Conservation (phyloP, 2,888 invertebrate species). For the Melieria picta region DNA sequence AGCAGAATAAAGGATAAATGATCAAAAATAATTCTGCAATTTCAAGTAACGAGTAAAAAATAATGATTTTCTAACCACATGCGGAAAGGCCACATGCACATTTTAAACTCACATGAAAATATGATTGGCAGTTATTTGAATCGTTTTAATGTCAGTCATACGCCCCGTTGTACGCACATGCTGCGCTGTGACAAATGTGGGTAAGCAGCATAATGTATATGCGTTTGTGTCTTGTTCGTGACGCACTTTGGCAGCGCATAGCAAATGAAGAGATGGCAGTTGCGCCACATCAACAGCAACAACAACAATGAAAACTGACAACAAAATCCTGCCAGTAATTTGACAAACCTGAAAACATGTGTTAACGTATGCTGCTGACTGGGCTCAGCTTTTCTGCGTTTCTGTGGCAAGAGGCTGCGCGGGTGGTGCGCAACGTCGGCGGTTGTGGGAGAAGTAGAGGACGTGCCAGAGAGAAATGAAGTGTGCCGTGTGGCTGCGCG, state of each 20-base stretch:
- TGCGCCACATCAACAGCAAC: too few species aligned
- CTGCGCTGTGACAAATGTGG: not conserved
- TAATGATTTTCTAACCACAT: not conserved
- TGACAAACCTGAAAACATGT: conserved; percentile 3
- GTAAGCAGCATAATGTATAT: not conserved
- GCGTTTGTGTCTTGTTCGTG: conserved; percentile 6
- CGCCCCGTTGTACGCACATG: conserved; percentile 28
- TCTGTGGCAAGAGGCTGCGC: not conserved
- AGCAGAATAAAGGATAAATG: too few species aligned
- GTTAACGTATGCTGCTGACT: not conserved
- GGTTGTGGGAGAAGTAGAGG: not conserved
- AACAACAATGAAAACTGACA: too few species aligned
- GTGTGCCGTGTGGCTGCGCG: conserved; percentile 1
- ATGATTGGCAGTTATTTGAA: conserved; percentile 58
- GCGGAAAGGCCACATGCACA: not conserved
- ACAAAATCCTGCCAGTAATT: not conserved
- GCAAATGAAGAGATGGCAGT: conserved; percentile 1
- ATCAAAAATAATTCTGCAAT: too few species aligned
- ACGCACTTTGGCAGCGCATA: conserved; percentile 36
- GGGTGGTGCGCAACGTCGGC: too few species aligned
- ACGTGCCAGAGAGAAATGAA: not conserved
- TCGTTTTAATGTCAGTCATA: conserved; percentile 60
- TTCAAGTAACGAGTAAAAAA: too few species aligned
- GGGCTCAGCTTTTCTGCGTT: not conserved
- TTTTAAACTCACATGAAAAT: not conserved